Conservation (phyloP, 2,113 vertebrate genomes). For the Laterallus jamaicensis region DNA sequence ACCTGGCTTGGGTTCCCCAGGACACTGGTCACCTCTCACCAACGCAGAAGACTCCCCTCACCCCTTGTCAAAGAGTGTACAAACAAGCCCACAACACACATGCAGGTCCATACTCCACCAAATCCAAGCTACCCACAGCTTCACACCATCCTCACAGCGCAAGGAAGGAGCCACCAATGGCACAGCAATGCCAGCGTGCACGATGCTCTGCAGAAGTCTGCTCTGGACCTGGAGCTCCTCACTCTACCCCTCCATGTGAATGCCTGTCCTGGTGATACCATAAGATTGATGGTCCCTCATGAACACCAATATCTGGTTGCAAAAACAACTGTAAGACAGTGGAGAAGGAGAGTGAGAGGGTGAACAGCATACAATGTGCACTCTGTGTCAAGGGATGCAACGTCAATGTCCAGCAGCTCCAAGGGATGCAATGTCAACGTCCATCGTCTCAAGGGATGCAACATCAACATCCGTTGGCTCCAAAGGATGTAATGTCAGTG, state of each 20-base stretch:
- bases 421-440: no score
- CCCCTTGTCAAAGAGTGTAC: background rate
- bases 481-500: no score
- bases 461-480: no score
- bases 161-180: fast-evolving
- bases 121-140: fast-evolving
- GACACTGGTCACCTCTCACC: fast-evolving
- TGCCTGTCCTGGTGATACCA: background rate
- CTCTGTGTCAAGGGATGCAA: background rate
- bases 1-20: background rate
- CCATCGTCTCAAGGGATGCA: no score
- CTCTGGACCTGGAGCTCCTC: background rate
- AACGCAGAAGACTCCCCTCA: background rate
- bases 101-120: background rate
- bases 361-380: background rate
- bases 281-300: fast-evolving
- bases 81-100: fast-evolving
- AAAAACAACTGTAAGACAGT: background rate
- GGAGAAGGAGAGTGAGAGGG: background rate
- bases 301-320: background rate
- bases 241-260: fast-evolving
- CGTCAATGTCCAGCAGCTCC: no score
- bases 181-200: fast-evolving
- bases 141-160: fast-evolving
- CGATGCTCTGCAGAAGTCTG: background rate